phyloP scores from a whole-genome alignment of 1,140 invertebrate genomes.

The Branchinecta lynchi region DNA sequence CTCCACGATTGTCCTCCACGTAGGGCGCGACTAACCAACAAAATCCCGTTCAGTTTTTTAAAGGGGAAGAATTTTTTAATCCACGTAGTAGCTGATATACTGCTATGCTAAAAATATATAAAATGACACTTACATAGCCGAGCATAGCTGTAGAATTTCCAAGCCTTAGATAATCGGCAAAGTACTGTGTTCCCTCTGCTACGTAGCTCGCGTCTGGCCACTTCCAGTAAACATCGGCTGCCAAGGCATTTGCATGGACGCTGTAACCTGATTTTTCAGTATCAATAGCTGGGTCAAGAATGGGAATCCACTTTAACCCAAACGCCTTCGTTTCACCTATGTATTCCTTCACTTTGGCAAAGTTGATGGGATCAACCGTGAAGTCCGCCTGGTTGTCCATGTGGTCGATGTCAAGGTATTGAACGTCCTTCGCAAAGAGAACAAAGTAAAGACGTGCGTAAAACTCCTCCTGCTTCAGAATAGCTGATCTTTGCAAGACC shows the following conservation, averaged over 20 bases:
- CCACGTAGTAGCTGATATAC: no score
- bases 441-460: background rate
- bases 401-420: slow-evolving; percentile 36
- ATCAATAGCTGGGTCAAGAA: slow-evolving; percentile 26
- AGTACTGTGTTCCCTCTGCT: slow-evolving; percentile 9
- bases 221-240: slow-evolving; percentile 20
- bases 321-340: slow-evolving; percentile 30
- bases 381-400: slow-evolving; percentile 32
- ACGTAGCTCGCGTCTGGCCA: slow-evolving; percentile 14
- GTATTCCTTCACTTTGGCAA: slow-evolving; percentile 30
- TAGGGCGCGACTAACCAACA: no score
- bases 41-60: no score
- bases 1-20: no score
- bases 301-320: slow-evolving; percentile 32
- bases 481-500: no score
- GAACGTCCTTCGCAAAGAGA: slow-evolving; percentile 28
- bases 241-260: slow-evolving; percentile 23
- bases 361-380: slow-evolving; percentile 31
- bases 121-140: slow-evolving; percentile 15
- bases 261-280: slow-evolving; percentile 15
- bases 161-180: background rate
- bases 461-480: no score
- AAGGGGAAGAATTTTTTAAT: no score
- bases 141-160: slow-evolving; percentile 13
- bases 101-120: background rate